Evolutionary conservation across 2,113 vertebrate genomes (phyloP), one percentile per base, ranked within the genome.

Genomic region (Oophaga pumilio): DNA sequence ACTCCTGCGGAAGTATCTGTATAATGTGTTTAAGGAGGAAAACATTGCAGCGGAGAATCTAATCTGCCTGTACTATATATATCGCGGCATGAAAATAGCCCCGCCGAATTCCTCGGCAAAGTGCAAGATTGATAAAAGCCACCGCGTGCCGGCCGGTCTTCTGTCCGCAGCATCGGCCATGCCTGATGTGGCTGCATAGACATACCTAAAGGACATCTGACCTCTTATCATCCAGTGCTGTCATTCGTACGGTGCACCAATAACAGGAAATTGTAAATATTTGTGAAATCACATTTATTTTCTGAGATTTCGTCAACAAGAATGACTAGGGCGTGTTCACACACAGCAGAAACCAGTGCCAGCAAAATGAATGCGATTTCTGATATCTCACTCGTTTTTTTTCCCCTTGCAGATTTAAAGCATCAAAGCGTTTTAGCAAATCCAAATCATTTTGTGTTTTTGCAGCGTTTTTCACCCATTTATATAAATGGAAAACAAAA

Each of bases 51-150:
- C 76, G 15, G 62, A 82, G 79, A 87, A 87, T 87, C 33, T 87
- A 87, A 87, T 87, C 86, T 74, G 86, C 79, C 57, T 79, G 86
- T 64, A 59, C 86, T 87, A 82, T 82, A 87, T 77, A 82, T 85
- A 77, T 68, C 77, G 62, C 49, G 8, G 74, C 18, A 52, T 64
- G 82, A 52, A 87, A 87, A 87, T 87, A 82, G 28, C 86, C 57
- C 79, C 53, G 66, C 33, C 79, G 56, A 82, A 82, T 87, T 82
- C 56, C 69, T 87, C 22, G 77, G 43, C 84, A 64, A 78, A 78
- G 84, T 77, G 20, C 49, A 26, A 78, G 84, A 66, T 60, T 76
- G 86, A 87, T 87, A 87, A 87, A 33, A 71, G 33, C 53, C 56
- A 62, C 20, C 69, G 43, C 56, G 57, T 82, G 57, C 86, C 68